Conservation (phyloP, 2,888 invertebrate species). For the Eupithecia abbreviata region DNA sequence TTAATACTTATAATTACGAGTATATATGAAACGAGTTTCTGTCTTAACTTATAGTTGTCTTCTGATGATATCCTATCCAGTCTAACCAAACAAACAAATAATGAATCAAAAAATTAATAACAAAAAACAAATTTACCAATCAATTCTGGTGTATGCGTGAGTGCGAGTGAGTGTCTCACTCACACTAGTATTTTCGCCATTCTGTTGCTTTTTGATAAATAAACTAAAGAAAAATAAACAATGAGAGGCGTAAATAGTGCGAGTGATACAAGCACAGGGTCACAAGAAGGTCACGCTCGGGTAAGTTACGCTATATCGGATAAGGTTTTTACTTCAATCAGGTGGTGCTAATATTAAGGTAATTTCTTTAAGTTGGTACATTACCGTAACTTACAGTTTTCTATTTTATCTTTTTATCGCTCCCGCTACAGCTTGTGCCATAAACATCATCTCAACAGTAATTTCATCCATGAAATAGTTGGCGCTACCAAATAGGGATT, state of each 20-base stretch:
- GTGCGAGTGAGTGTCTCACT: too few relatives aligned
- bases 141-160: too few relatives aligned
- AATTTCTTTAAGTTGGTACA: not conserved
- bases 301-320: not conserved
- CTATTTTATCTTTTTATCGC: conserved; percentile 32
- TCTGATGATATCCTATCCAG: too few relatives aligned
- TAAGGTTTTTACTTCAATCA: not conserved
- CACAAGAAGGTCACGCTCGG: not conserved
- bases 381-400: not conserved
- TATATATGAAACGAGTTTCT: too few relatives aligned
- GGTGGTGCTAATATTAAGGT: not conserved
- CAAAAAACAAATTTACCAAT: too few relatives aligned
- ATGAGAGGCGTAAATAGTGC: not conserved
- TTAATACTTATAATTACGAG: too few relatives aligned
- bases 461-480: conserved; percentile 84
- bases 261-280: not conserved
- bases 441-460: conserved; percentile 62
- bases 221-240: too few relatives aligned
- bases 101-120: too few relatives aligned
- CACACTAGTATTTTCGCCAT: too few relatives aligned
- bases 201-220: too few relatives aligned
- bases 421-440: conserved; percentile 49
- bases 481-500: conserved; percentile 83
- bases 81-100: too few relatives aligned
- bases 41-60: too few relatives aligned